These are phyloP conservation scores for Brachycybe producta DNA, from an alignment of 2,888 invertebrate species.

Conservation along the genomic window DNA sequence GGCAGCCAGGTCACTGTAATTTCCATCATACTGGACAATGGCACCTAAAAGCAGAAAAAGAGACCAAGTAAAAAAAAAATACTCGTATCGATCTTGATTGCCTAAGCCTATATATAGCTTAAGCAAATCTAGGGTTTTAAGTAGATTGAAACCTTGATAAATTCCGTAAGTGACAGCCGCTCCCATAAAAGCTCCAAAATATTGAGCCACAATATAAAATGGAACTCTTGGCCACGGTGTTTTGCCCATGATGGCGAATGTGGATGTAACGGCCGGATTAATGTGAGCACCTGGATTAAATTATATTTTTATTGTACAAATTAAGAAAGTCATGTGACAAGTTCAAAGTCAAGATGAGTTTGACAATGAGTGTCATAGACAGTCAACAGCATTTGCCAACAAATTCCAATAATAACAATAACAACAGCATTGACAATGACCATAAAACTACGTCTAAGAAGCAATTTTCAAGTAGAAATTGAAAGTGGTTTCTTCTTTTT, in stretches of 20 bases:
- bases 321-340: neutral
- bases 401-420: neutral
- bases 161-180: neutral
- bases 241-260: constrained; percentile 28
- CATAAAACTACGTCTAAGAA: too few species aligned
- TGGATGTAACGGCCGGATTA: constrained; percentile 31
- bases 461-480: too few species aligned
- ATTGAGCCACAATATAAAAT: constrained; percentile 34
- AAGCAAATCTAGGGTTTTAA: neutral
- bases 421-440: too few species aligned
- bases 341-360: neutral
- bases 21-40: too few species aligned
- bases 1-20: too few species aligned
- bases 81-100: too few species aligned
- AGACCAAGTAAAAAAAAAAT: too few species aligned
- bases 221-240: constrained; percentile 25
- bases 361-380: neutral
- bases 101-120: too few species aligned
- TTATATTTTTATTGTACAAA: neutral
- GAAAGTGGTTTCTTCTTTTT: too few species aligned
- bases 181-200: constrained; percentile 28
- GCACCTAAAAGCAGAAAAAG: too few species aligned
- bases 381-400: neutral
- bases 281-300: constrained; percentile 24
- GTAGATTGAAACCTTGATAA: constrained; percentile 4